phyloP scores from a whole-genome alignment of 2,888 invertebrate species.

The Ormyrus thymus region DNA sequence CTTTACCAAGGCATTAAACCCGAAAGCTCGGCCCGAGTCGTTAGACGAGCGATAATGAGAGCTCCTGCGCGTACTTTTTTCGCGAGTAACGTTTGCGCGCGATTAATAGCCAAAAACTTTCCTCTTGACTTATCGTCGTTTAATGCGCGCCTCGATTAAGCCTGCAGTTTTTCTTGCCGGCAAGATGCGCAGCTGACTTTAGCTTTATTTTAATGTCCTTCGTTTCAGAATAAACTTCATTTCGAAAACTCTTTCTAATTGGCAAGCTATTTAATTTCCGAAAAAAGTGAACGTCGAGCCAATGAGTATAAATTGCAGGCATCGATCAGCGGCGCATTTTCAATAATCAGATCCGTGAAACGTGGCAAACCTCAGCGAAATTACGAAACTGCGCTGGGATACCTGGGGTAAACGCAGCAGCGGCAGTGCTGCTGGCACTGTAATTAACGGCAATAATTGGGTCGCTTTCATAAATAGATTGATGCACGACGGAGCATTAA shows the following conservation, averaged over 20 bases:
- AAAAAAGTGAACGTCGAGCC: no score
- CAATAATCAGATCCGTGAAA: no score
- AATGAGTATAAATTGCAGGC: no score
- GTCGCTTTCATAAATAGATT: slow-evolving; percentile 66
- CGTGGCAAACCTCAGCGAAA: no score
- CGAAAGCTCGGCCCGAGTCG: slow-evolving; percentile 48
- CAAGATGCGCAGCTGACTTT: no score
- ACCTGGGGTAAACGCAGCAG: background rate
- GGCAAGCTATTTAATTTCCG: no score
- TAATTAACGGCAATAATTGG: slow-evolving; percentile 65
- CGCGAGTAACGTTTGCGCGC: slow-evolving; percentile 2
- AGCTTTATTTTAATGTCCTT: no score
- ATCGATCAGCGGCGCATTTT: no score
- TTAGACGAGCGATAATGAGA: slow-evolving; percentile 55
- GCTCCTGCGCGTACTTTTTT: background rate
- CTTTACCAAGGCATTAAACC: slow-evolving; percentile 47
- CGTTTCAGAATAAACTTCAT: no score
- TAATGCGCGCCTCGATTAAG: slow-evolving; percentile 29
- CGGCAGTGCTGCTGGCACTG: background rate
- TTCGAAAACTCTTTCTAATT: no score
- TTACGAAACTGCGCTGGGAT: background rate
- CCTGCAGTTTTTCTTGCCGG: background rate
- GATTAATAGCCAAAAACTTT: slow-evolving; percentile 36
- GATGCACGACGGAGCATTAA: slow-evolving; percentile 61
- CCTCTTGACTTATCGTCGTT: slow-evolving; percentile 19